Evolutionary conservation across 2,888 invertebrate genomes (phyloP).

Genomic region (Macrophya annulata): DNA sequence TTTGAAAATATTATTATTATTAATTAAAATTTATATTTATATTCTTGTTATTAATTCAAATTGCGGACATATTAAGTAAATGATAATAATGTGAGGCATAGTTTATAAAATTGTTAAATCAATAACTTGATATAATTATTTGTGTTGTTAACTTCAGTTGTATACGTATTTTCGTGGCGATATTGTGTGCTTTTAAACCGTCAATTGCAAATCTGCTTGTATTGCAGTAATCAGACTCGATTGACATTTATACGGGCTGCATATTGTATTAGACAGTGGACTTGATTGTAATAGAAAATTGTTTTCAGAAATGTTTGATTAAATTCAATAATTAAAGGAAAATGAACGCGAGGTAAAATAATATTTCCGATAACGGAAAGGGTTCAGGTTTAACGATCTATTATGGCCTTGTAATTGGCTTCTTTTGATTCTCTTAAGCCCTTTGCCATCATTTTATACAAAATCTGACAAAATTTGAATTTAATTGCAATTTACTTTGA

Average conservation of each 20-base stretch:
- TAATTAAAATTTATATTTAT: no score
- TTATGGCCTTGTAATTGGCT: not conserved
- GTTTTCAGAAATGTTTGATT: not conserved
- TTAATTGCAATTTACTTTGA: not conserved
- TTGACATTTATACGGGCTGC: not conserved
- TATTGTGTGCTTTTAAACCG: not conserved
- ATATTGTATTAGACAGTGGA: not conserved
- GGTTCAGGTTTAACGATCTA: not conserved
- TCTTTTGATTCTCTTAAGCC: not conserved
- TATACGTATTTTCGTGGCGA: not conserved
- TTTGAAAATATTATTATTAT: no score
- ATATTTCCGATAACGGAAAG: constrained; percentile 16
- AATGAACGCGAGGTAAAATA: not conserved
- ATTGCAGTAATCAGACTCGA: not conserved
- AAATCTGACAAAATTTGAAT: not conserved
- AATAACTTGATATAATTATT: not conserved
- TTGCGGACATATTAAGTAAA: not conserved
- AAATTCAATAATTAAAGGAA: constrained; percentile 5
- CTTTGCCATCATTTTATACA: not conserved
- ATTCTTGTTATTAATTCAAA: not conserved
- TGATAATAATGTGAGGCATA: not conserved
- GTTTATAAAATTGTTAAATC: not conserved
- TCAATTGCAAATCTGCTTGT: not conserved
- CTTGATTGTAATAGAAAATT: not conserved
- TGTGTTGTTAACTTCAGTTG: not conserved